Evolutionary conservation across 1,140 invertebrate genomes (phyloP).

Genomic region (Papilio polytes): DNA sequence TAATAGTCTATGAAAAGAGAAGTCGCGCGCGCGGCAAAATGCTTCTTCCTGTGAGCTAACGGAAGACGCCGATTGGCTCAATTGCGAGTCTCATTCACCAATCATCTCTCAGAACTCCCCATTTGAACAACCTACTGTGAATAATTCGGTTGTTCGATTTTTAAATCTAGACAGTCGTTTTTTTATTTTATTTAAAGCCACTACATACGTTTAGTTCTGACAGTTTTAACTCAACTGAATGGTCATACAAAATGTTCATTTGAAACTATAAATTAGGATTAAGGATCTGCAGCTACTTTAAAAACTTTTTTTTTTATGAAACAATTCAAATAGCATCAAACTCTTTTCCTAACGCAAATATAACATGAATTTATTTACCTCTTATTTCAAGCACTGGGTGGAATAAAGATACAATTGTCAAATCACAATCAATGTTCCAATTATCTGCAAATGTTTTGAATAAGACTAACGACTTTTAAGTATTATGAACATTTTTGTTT

Average conservation of each 20-base stretch:
- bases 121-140: slow-evolving; percentile 42
- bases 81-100: slow-evolving; percentile 77
- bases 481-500: too few species aligned
- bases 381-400: neutral
- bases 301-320: too few species aligned
- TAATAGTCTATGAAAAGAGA: too few species aligned
- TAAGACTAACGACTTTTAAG: neutral
- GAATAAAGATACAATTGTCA: neutral
- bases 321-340: too few species aligned
- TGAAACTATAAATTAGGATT: too few species aligned
- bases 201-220: too few species aligned
- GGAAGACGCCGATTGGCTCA: slow-evolving; percentile 80
- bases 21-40: too few species aligned
- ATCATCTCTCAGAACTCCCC: slow-evolving; percentile 69
- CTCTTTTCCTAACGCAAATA: neutral
- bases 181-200: too few species aligned
- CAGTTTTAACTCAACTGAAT: too few species aligned
- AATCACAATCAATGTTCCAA: neutral
- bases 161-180: slow-evolving; percentile 45
- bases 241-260: too few species aligned
- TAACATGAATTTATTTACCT: neutral
- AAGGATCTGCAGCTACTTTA: too few species aligned
- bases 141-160: slow-evolving; percentile 48
- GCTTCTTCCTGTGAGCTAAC: too few species aligned
- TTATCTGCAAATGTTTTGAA: neutral